These are phyloP conservation scores for Patella depressa DNA, from an alignment of 2,888 invertebrate genomes.

Conservation along the genomic window DNA sequence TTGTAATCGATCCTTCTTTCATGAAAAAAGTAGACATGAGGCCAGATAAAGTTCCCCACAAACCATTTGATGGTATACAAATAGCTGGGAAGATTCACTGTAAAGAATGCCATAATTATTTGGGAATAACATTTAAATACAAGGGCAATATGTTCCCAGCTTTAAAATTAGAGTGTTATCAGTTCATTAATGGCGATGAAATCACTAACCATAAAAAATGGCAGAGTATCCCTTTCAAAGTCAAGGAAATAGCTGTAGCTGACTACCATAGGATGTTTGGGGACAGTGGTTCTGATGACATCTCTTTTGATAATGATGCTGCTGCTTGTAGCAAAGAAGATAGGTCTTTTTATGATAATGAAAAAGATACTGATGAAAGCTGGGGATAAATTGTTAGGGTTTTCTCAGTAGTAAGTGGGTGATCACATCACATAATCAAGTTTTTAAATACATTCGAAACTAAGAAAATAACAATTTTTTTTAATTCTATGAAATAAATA, in stretches of 20 bases:
- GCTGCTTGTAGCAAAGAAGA: no score
- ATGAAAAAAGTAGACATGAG: slow-evolving; percentile 28
- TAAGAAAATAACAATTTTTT: no score
- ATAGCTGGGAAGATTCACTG: slow-evolving; percentile 43
- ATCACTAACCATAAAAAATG: slow-evolving; percentile 36
- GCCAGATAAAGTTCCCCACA: slow-evolving; percentile 20
- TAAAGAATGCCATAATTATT: slow-evolving; percentile 38
- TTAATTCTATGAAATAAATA: no score
- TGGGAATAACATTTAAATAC: slow-evolving; percentile 42
- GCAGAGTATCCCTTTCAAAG: slow-evolving; percentile 43
- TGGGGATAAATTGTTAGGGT: no score
- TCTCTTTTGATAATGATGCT: background rate
- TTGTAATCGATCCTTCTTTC: slow-evolving; percentile 23
- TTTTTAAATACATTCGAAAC: no score
- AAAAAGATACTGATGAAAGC: no score
- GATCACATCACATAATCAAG: no score
- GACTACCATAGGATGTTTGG: slow-evolving; percentile 17
- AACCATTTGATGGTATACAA: slow-evolving; percentile 27
- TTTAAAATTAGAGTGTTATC: slow-evolving; percentile 38
- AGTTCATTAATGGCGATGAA: slow-evolving; percentile 29
- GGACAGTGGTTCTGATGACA: background rate
- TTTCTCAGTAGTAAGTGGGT: no score
- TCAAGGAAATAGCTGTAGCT: slow-evolving; percentile 22
- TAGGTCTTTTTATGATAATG: no score
- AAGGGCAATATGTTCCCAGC: slow-evolving; percentile 37